These are phyloP conservation scores for Tetrapedia diversipes DNA, from an alignment of 2,888 invertebrate species.

Conservation along the genomic window DNA sequence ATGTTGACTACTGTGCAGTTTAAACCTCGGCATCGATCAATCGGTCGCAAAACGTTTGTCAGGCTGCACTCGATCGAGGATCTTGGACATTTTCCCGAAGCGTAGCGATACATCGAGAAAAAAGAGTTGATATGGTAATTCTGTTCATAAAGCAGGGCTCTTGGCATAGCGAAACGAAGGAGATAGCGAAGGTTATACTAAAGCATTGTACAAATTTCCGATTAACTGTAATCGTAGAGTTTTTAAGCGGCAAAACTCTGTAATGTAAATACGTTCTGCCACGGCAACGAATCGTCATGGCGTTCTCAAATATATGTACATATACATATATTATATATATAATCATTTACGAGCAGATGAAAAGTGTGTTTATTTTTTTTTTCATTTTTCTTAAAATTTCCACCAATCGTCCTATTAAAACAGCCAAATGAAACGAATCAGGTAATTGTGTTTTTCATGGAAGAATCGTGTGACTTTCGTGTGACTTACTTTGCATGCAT, in stretches of 20 bases:
- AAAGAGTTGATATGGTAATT: neutral
- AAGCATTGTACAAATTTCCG: constrained; percentile 74
- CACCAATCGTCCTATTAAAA: constrained; percentile 5
- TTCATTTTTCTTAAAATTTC: constrained; percentile 60
- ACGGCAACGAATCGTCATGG: constrained; percentile 66
- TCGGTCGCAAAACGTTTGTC: neutral
- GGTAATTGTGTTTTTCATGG: constrained; percentile 25
- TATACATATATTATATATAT: constrained; percentile 68
- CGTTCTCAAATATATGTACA: constrained; percentile 67
- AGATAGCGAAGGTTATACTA: neutral
- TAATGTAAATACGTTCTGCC: constrained; percentile 74
- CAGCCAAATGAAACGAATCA: constrained; percentile 14
- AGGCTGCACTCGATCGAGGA: constrained; percentile 16
- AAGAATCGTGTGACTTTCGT: constrained; percentile 18
- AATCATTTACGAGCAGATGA: constrained; percentile 67
- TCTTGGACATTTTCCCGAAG: neutral
- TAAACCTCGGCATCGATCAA: neutral
- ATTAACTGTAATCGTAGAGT: constrained; percentile 62
- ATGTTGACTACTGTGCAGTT: neutral
- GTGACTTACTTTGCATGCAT: constrained; percentile 22
- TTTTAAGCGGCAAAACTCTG: constrained; percentile 37
- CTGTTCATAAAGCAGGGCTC: no score
- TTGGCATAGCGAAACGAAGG: constrained; percentile 44
- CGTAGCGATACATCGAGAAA: neutral
- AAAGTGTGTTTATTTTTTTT: no score